Conservation (phyloP, 2,797 vertebrate species). For the Diplodus puntazzo region DNA sequence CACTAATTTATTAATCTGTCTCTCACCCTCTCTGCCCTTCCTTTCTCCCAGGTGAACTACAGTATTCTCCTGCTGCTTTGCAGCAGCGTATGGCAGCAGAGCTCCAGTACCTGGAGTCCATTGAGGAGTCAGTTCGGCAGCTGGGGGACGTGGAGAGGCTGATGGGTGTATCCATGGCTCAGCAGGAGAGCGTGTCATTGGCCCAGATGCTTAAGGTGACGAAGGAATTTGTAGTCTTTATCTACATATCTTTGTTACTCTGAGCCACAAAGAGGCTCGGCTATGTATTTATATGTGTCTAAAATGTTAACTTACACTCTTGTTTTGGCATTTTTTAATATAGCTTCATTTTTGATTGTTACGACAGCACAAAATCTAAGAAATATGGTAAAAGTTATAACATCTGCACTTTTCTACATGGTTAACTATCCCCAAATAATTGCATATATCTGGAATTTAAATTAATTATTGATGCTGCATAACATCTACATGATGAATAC, state of each 20-base stretch:
- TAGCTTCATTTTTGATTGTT: background rate
- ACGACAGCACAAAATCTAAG: background rate
- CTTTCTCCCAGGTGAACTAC: constrained; percentile 83
- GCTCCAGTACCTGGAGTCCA: constrained; percentile 91
- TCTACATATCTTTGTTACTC: background rate
- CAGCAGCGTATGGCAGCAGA: constrained; percentile 93
- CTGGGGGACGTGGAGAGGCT: constrained; percentile 92
- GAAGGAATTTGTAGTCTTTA: constrained; percentile 3
- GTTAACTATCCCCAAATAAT: background rate
- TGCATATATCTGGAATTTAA: background rate
- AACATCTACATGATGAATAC: constrained; percentile 27
- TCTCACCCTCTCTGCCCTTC: background rate
- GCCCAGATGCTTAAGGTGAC: constrained; percentile 96
- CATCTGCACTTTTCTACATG: background rate
- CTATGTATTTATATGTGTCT: background rate
- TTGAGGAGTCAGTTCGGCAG: constrained; percentile 95
- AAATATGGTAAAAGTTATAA: background rate
- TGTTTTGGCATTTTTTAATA: constrained; percentile 8
- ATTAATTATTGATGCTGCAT: constrained; percentile 13
- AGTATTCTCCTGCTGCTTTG: constrained; percentile 91
- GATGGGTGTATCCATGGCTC: constrained; percentile 92
- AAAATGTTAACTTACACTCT: background rate
- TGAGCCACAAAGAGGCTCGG: background rate
- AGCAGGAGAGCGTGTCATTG: constrained; percentile 94
- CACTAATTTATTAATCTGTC: background rate